phyloP scores from a whole-genome alignment of 2,797 vertebrate genomes.

The Danio tinwini region DNA sequence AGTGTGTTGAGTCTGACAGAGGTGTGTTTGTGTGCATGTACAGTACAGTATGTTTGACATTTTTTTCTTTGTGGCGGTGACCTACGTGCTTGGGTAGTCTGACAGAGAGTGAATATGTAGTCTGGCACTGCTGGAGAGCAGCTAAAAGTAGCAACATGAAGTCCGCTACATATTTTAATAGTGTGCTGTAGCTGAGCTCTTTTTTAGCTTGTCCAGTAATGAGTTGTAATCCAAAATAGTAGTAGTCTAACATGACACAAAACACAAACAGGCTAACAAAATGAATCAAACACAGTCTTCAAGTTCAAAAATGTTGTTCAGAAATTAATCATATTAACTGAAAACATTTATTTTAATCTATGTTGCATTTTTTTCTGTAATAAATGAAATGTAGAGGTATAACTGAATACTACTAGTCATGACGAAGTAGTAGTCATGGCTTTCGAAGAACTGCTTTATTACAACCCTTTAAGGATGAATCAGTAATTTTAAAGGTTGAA shows the following conservation, averaged over 20 bases:
- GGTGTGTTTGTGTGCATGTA: neutral
- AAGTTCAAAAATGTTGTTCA: too few species aligned
- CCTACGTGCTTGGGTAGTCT: neutral
- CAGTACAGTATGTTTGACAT: neutral
- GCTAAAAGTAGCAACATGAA: neutral
- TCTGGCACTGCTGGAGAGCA: neutral
- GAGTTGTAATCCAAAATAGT: neutral
- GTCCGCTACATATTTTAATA: neutral
- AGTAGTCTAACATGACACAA: neutral
- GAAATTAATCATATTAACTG: too few species aligned
- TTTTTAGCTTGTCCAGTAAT: neutral
- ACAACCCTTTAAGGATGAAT: too few species aligned
- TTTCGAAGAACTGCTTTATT: too few species aligned
- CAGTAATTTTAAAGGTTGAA: too few species aligned
- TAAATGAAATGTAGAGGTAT: too few species aligned
- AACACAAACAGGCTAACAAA: neutral
- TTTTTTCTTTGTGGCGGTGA: neutral
- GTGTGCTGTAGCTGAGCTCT: neutral
- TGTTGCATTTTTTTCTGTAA: too few species aligned
- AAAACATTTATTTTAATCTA: too few species aligned
- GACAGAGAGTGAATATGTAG: slow-evolving; percentile 9
- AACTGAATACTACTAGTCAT: too few species aligned
- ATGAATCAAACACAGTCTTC: neutral
- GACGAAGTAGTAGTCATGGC: too few species aligned
- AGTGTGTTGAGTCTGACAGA: slow-evolving; percentile 37